Evolutionary conservation across 2,888 invertebrate genomes (phyloP).

Genomic region (Dusona sp.): DNA sequence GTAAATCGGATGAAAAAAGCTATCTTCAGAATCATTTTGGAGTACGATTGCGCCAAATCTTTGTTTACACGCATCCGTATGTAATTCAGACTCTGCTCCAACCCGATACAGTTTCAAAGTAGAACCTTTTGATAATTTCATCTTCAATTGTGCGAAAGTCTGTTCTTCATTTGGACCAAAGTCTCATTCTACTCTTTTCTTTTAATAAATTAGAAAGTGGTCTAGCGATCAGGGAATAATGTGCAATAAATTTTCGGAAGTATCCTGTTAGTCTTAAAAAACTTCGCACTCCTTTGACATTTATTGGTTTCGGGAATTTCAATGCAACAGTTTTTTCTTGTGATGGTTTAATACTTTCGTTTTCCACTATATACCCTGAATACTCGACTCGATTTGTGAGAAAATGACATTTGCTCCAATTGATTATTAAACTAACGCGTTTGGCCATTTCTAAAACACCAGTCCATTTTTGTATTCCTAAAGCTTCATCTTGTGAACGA

Average conservation of each 20-base stretch:
- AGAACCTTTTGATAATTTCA: background rate
- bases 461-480: background rate
- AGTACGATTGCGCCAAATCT: conserved; percentile 41
- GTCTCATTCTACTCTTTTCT: conserved; percentile 14
- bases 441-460: background rate
- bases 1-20: conserved; percentile 39
- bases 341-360: conserved; percentile 52
- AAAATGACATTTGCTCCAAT: background rate
- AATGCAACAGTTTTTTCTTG: conserved; percentile 54
- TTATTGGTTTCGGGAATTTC: conserved; percentile 42
- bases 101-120: conserved; percentile 32
- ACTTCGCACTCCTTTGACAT: conserved; percentile 46
- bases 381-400: background rate
- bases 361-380: conserved; percentile 40
- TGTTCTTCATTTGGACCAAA: conserved; percentile 43
- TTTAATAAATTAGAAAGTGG: conserved; percentile 44
- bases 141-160: conserved; percentile 56
- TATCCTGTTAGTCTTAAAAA: conserved; percentile 65
- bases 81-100: conserved; percentile 43
- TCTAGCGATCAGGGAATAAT: conserved; percentile 41
- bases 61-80: conserved; percentile 46
- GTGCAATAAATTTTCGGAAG: conserved; percentile 61
- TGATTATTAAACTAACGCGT: background rate
- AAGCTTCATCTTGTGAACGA: conserved; percentile 3
- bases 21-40: conserved; percentile 50